phyloP scores from a whole-genome alignment of 1,140 invertebrate genomes.

The Procambarus virginalis region DNA sequence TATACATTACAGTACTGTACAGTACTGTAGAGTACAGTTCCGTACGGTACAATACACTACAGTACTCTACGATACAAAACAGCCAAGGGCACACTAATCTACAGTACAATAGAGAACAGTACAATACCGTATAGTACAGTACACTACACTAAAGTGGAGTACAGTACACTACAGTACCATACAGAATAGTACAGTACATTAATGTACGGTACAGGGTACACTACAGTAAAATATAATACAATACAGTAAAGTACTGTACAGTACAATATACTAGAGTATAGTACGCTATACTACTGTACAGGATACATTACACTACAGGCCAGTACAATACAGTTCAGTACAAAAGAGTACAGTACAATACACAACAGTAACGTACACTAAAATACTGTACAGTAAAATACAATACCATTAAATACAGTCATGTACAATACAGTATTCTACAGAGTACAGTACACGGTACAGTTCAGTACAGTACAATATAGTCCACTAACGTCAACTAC shows the following conservation, averaged over 20 bases:
- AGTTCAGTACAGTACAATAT: constrained; percentile 60
- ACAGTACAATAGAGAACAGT: too few relatives aligned
- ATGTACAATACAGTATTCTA: constrained; percentile 54
- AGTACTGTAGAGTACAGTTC: constrained; percentile 61
- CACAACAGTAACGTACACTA: background rate
- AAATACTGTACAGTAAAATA: background rate
- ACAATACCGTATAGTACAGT: background rate
- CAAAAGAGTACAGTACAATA: background rate
- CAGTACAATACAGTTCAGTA: too few relatives aligned
- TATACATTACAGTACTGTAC: constrained; percentile 58
- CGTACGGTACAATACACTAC: constrained; percentile 57
- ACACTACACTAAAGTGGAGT: constrained; percentile 13
- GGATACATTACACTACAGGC: too few relatives aligned
- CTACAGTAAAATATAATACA: constrained; percentile 69
- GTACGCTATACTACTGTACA: too few relatives aligned
- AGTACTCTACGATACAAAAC: constrained; percentile 53
- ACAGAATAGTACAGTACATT: constrained; percentile 66
- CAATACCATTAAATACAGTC: background rate
- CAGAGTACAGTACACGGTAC: constrained; percentile 67
- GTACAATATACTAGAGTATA: too few relatives aligned
- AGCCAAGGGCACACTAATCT: constrained; percentile 12
- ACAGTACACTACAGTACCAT: constrained; percentile 57
- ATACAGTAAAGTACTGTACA: background rate
- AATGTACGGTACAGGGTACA: constrained; percentile 36
- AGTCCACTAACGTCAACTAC: constrained; percentile 41